phyloP scores from a whole-genome alignment of 2,888 invertebrate genomes.

The Drosophila putrida region DNA sequence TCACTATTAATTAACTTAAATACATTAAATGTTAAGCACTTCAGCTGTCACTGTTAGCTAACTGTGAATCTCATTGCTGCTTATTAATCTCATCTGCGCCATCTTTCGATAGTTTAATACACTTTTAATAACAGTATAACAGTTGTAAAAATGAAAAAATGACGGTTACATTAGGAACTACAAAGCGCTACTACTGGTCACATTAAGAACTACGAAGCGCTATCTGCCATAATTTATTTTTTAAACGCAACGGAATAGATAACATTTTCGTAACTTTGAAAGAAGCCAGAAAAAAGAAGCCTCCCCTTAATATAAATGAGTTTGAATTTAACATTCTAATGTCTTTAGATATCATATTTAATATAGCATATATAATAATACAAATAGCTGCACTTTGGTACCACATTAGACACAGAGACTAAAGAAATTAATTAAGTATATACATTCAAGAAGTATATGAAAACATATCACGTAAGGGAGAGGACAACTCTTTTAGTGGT shows the following conservation, averaged over 20 bases:
- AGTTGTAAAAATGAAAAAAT: background rate
- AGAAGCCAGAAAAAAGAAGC: no score
- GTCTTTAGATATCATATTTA: background rate
- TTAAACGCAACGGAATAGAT: no score
- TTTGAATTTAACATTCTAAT: background rate
- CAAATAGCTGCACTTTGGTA: constrained; percentile 15
- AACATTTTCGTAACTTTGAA: no score
- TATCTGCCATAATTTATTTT: no score
- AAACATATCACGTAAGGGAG: background rate
- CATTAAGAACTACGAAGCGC: no score
- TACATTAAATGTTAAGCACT: background rate
- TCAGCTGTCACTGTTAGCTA: background rate
- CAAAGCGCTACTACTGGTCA: no score
- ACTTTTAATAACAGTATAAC: constrained; percentile 35
- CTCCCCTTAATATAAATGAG: background rate
- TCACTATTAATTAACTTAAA: background rate
- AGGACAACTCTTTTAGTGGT: background rate
- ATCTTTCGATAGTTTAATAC: constrained; percentile 5
- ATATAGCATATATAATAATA: background rate
- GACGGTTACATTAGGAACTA: background rate
- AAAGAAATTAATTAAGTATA: background rate
- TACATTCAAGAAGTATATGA: background rate
- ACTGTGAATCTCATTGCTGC: background rate
- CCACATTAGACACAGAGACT: constrained; percentile 1
- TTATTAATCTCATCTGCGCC: constrained; percentile 34